phyloP scores from a whole-genome alignment of 2,888 invertebrate species.

The Gasteruption jaculator region DNA sequence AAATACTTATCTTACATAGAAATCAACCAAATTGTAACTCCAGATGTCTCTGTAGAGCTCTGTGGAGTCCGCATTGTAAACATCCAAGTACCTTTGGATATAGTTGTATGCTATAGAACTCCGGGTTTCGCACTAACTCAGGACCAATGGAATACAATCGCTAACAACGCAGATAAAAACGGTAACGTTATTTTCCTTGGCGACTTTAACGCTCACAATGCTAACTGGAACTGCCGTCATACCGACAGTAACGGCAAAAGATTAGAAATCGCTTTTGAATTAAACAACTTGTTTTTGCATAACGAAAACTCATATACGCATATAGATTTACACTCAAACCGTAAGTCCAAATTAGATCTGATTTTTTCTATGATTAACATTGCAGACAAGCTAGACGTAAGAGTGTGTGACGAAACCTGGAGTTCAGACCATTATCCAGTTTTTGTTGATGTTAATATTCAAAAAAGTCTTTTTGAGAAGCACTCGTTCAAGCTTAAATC shows the following conservation, averaged over 20 bases:
- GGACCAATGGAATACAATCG: conserved; percentile 3
- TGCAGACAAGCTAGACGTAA: too few relatives aligned
- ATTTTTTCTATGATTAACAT: too few relatives aligned
- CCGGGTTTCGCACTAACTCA: neutral
- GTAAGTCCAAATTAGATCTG: too few relatives aligned
- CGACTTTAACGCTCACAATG: conserved; percentile 10
- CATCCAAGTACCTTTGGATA: neutral
- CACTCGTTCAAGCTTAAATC: conserved; percentile 6
- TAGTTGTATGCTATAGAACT: conserved; percentile 8
- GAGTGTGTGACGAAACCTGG: too few relatives aligned
- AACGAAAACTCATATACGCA: conserved; percentile 6
- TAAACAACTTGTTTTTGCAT: conserved; percentile 5
- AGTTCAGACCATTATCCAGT: too few relatives aligned
- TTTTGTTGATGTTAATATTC: conserved; percentile 1
- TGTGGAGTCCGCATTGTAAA: conserved; percentile 5
- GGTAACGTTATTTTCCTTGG: conserved; percentile 1
- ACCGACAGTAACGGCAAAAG: conserved; percentile 6
- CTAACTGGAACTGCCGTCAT: conserved; percentile 4
- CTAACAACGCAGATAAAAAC: neutral
- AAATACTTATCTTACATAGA: conserved; percentile 4
- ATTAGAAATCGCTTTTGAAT: neutral
- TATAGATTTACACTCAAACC: neutral
- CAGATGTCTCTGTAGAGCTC: conserved; percentile 4
- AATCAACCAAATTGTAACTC: neutral
- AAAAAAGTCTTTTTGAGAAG: neutral